Percentiles rank a stretch among this genome's conserved stretches.
Evolutionary conservation across 2,113 vertebrate species (phyloP).

Genomic region (Erythrolamprus reginae): DNA sequence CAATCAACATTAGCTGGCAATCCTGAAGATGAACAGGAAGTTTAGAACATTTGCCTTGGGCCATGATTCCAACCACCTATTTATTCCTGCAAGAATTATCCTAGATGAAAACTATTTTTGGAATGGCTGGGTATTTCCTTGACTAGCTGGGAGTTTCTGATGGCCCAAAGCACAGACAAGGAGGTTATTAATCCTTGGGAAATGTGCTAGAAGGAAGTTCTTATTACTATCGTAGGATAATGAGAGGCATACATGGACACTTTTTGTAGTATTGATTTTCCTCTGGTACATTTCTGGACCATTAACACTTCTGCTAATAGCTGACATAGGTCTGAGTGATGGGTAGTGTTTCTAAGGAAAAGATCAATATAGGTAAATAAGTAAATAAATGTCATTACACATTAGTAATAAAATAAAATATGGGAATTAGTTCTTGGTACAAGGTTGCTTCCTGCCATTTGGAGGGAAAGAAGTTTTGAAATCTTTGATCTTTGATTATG

Average conservation of each 20-base stretch:
- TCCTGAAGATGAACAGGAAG: slow-evolving; percentile 9
- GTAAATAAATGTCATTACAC: slow-evolving; percentile 22
- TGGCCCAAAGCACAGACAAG: not conserved
- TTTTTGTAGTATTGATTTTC: not conserved
- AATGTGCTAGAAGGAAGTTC: not conserved
- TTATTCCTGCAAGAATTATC: slow-evolving; percentile 15
- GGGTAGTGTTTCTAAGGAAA: slow-evolving; percentile 10
- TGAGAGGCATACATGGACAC: slow-evolving; percentile 18
- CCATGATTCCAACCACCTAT: not conserved
- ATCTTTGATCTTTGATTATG: not conserved
- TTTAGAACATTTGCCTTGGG: slow-evolving; percentile 11
- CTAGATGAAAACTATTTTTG: slow-evolving; percentile 16
- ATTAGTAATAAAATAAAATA: not conserved
- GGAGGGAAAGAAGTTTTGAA: not conserved
- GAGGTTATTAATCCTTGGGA: slow-evolving; percentile 19
- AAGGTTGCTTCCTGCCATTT: not conserved
- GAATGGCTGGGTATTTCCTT: slow-evolving; percentile 29
- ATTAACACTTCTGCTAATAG: slow-evolving; percentile 23
- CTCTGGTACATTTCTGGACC: not conserved
- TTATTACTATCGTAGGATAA: not conserved
- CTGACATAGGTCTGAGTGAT: not conserved
- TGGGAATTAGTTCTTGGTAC: slow-evolving; percentile 9
- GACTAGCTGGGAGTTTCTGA: not conserved
- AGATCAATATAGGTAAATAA: slow-evolving; percentile 19
- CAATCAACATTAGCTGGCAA: not conserved